Evolutionary conservation across 92 coral and sea anemone genomes (phyloP).

Genomic region (Phenganax stokvisi): DNA sequence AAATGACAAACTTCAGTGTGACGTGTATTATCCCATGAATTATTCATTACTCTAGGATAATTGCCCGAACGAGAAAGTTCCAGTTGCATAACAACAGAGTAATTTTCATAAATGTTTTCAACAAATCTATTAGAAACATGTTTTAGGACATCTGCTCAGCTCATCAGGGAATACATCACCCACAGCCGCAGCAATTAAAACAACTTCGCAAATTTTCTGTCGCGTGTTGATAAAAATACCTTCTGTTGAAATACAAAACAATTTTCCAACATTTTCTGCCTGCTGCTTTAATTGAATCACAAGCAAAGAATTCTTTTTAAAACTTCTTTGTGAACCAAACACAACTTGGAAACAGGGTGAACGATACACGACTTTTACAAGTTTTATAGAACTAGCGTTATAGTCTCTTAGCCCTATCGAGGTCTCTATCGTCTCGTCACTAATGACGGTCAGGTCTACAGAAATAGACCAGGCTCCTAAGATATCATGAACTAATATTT

Average conservation of each 20-base stretch:
- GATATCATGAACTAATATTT: too few relatives aligned
- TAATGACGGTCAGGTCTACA: neutral
- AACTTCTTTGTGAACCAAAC: neutral
- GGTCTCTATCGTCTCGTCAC: conserved; percentile 12
- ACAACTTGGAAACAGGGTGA: neutral
- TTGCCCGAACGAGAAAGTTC: conserved; percentile 34
- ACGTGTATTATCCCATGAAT: conserved; percentile 39
- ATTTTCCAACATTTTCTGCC: conserved; percentile 18
- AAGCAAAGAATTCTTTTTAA: neutral
- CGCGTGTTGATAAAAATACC: conserved; percentile 14
- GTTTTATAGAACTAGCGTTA: neutral
- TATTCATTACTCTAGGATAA: conserved; percentile 28
- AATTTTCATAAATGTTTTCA: conserved; percentile 30
- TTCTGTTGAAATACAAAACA: conserved; percentile 23
- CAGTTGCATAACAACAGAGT: conserved; percentile 26
- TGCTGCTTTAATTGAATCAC: neutral
- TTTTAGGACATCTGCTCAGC: conserved; percentile 27
- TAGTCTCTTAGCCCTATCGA: neutral
- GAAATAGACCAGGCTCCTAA: too few relatives aligned
- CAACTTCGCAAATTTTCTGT: conserved; percentile 32
- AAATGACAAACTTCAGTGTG: conserved; percentile 7
- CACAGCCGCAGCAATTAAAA: conserved; percentile 30
- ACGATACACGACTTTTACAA: neutral
- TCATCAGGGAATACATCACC: conserved; percentile 10
- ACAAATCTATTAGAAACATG: conserved; percentile 23